These are phyloP conservation scores for Pammene fasciana DNA, from an alignment of 2,888 invertebrate species.

Conservation along the genomic window DNA sequence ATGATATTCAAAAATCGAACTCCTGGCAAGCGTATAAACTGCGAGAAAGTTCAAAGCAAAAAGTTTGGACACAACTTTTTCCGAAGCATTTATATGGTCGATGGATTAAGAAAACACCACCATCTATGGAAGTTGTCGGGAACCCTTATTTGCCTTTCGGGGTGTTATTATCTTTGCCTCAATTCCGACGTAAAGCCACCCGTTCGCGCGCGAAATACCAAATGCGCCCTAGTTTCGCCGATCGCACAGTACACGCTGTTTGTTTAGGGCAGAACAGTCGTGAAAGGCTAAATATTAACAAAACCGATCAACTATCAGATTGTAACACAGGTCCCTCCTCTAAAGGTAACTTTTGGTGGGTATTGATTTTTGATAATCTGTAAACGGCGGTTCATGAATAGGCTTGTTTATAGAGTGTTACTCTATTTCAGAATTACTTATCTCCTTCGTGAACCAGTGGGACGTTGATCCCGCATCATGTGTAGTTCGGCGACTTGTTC, in stretches of 20 bases:
- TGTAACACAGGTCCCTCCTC: constrained; percentile 58
- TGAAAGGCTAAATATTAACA: constrained; percentile 75
- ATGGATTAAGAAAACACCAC: constrained; percentile 76
- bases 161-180: constrained; percentile 77
- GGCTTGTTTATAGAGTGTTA: constrained; percentile 30
- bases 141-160: constrained; percentile 79
- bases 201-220: constrained; percentile 81
- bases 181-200: constrained; percentile 76
- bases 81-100: constrained; percentile 42
- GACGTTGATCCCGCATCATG: constrained; percentile 58
- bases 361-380: constrained; percentile 46
- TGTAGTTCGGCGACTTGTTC: constrained; percentile 52
- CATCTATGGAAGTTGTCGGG: constrained; percentile 71
- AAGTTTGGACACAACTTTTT: not conserved
- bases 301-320: constrained; percentile 55
- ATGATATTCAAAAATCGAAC: too few species aligned
- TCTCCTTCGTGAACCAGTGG: constrained; percentile 46
- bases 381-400: not conserved
- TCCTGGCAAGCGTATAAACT: not conserved
- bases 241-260: constrained; percentile 74
- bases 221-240: constrained; percentile 79
- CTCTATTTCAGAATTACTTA: constrained; percentile 31
- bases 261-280: constrained; percentile 73
- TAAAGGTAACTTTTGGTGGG: constrained; percentile 57
- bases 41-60: not conserved